phyloP scores from a whole-genome alignment of 2,888 invertebrate genomes.

The Drosophila kanekoi region DNA sequence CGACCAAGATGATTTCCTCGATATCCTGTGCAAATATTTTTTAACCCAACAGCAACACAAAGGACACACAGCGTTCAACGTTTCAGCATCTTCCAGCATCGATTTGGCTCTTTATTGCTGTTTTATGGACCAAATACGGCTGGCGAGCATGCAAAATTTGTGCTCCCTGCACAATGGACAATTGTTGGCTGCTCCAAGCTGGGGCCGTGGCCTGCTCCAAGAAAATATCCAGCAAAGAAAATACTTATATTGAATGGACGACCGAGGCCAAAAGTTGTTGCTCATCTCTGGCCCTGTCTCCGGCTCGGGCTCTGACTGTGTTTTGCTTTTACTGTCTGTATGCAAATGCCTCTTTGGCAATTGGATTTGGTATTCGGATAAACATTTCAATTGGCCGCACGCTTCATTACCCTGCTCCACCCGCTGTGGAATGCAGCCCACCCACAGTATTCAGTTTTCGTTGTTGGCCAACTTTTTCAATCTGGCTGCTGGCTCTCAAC shows the following conservation, averaged over 20 bases:
- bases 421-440: conserved; percentile 21
- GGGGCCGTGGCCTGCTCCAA: conserved; percentile 25
- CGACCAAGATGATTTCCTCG: conserved; percentile 56
- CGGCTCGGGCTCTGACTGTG: conserved; percentile 1
- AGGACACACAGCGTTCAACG: conserved; percentile 39
- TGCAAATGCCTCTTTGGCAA: conserved; percentile 61
- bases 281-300: conserved; percentile 34
- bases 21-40: conserved; percentile 66
- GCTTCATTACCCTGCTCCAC: conserved; percentile 69
- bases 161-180: conserved; percentile 60
- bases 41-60: conserved; percentile 54
- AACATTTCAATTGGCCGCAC: conserved; percentile 76
- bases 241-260: conserved; percentile 38
- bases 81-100: conserved; percentile 43
- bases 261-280: conserved; percentile 39
- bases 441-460: conserved; percentile 15
- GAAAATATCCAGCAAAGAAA: conserved; percentile 43
- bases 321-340: conserved; percentile 14
- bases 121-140: conserved; percentile 76
- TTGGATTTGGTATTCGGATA: conserved; percentile 76
- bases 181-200: conserved; percentile 42
- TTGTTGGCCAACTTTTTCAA: conserved; percentile 68
- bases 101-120: conserved; percentile 71
- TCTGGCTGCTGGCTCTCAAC: conserved; percentile 52
- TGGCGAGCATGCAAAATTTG: conserved; percentile 71